Base-by-base conservation (phyloP, 2,888 invertebrate species). In the Plutella xylostella region DNA sequence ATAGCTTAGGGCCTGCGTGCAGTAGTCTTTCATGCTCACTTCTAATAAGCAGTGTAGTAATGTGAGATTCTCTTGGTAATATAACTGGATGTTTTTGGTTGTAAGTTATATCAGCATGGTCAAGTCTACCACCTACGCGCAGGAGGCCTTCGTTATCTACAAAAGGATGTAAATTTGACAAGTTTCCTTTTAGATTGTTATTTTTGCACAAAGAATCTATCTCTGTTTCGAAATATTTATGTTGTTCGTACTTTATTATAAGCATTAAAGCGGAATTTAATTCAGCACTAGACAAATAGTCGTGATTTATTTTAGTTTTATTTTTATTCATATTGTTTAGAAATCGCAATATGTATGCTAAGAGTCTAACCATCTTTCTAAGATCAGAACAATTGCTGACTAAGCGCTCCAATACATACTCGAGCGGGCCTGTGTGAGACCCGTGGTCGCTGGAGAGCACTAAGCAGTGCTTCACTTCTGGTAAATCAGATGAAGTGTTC, bases 1-100 rank as follows among this genome's bases (percentile, higher is more conserved):
- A n/a, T 21, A 49, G 19, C 17, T 19, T 49, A 1, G 48, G 50
- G 3, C 48, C 50, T 21, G 48, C 46, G 19, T 52, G 52, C 5
- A 51, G 15, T 1, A 17, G 21, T 31, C 18, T 48, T 30, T 43
- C 19, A 40, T 48, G 50, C 28, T 51, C 50, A 39, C 20, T 12
- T 11, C n/a, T 2, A 12, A 44, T 44, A 6, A 44, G 18, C 11
- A 38, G 11, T 2, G 38, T 7, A 20, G 44, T 44, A 9, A 44
- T 19, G 2, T 11, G 18, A 3, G 38, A 44, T 7, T 12, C 20
- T 38, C 38, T 44, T 11, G 44, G 31, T 18, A 44, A 20, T 19
- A 44, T 38, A 6, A 44, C 21, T 5, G 45, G 45, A 22, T 45
- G 31, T 15, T 40, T 39, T 33, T 45, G 31, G 7, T 14, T 11